phyloP scores from a whole-genome alignment of 1,140 invertebrate species.

The Tetragonula clypearis region DNA sequence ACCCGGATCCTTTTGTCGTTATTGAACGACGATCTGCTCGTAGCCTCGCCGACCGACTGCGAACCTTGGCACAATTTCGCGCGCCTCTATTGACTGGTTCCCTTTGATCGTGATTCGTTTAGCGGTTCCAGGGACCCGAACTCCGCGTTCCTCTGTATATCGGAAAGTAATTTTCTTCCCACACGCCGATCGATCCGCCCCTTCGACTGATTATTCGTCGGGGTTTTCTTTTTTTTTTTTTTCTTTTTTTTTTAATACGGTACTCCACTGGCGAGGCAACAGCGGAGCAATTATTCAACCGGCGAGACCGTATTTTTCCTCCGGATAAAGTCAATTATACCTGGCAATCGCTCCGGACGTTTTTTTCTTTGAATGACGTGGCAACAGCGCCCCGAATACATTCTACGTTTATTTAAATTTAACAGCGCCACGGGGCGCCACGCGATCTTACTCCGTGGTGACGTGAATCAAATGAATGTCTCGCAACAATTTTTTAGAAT shows the following conservation, averaged over 20 bases:
- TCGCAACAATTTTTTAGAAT: background rate
- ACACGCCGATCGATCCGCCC: background rate
- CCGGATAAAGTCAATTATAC: constrained; percentile 1
- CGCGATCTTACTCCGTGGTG: too few relatives aligned
- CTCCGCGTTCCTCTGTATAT: constrained; percentile 7
- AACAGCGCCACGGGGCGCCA: background rate
- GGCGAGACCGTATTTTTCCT: background rate
- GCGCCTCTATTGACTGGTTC: constrained; percentile 5
- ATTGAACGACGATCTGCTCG: constrained; percentile 19
- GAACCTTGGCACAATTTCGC: constrained; percentile 49
- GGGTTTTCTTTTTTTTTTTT: too few relatives aligned
- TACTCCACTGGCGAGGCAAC: too few relatives aligned
- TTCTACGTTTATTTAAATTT: constrained; percentile 13
- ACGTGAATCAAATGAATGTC: background rate
- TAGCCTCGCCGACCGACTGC: background rate
- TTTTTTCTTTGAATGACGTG: background rate
- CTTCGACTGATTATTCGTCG: background rate
- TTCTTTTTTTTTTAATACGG: constrained; percentile 4
- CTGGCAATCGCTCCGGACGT: background rate
- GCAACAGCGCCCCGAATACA: background rate
- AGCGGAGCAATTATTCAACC: background rate
- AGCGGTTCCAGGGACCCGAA: background rate
- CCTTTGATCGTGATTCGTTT: constrained; percentile 54
- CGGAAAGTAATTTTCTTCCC: constrained; percentile 38
- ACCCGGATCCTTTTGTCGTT: constrained; percentile 38